A percentile compares a stretch with the other conserved stretches of the same genome.
Conservation (phyloP, 2,113 vertebrate genomes). For the Pseudolaguvia tuberculata region DNA sequence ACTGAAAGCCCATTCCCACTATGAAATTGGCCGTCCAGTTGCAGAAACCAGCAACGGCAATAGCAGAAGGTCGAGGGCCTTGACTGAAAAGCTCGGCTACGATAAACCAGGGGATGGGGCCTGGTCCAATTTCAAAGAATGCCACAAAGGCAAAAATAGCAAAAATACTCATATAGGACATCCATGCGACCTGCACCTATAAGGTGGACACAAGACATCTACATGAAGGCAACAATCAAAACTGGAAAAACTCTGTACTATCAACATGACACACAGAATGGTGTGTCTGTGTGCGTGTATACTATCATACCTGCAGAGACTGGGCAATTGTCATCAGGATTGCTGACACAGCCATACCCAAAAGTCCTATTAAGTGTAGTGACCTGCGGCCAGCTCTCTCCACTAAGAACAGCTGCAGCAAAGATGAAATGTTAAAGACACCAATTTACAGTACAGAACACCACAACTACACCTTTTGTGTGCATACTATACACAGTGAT, state of each 20-base stretch:
- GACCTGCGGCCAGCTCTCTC: conserved; percentile 89
- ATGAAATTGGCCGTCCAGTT: conserved; percentile 98
- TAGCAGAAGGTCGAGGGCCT: conserved; percentile 87
- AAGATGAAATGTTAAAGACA: accelerated
- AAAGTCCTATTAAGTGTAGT: conserved; percentile 84
- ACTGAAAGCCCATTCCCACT: conserved; percentile 93
- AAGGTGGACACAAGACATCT: not conserved
- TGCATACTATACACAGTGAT: too few relatives aligned
- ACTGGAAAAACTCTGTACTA: not conserved
- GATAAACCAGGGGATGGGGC: conserved; percentile 98
- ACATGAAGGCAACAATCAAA: conserved; percentile 2
- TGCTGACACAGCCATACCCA: conserved; percentile 85
- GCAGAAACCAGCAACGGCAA: conserved; percentile 86
- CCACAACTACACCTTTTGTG: not conserved
- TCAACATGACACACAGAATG: too few relatives aligned
- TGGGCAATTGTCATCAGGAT: conserved; percentile 89
- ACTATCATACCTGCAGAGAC: conserved; percentile 58
- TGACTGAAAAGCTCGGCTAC: conserved; percentile 96
- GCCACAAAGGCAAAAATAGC: conserved; percentile 93
- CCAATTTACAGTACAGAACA: not conserved
- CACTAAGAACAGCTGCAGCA: conserved; percentile 85
- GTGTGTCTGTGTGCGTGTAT: not conserved
- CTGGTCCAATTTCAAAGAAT: conserved; percentile 95
- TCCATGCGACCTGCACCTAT: conserved; percentile 77
- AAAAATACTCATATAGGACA: conserved; percentile 94